Conservation (phyloP, 1,140 invertebrate species). For the Ctenoplectra terminalis region DNA sequence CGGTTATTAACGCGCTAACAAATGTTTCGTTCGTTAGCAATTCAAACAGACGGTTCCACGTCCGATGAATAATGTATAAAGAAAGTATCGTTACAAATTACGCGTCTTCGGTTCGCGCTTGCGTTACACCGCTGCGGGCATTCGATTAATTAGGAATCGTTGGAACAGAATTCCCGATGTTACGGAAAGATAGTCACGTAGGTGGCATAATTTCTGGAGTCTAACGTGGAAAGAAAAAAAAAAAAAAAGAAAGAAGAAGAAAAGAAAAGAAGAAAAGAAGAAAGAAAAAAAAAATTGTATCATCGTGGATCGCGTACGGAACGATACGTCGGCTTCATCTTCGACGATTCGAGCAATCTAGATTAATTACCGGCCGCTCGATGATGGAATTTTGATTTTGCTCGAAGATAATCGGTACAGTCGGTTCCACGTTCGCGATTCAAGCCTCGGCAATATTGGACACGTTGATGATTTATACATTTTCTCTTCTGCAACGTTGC, state of each 20-base stretch:
- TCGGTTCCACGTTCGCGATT: neutral
- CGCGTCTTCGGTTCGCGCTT: neutral
- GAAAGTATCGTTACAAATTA: conserved; percentile 23
- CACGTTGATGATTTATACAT: neutral
- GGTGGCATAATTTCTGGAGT: neutral
- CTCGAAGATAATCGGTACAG: neutral
- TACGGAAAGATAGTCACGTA: neutral
- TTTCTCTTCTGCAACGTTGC: neutral
- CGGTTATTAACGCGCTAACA: conserved; percentile 3
- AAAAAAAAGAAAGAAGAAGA: too few species aligned
- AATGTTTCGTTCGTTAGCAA: neutral
- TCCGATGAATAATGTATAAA: conserved; percentile 13
- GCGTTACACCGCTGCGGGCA: neutral
- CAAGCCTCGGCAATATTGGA: neutral
- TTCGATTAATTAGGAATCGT: conserved; percentile 8
- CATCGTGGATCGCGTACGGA: neutral
- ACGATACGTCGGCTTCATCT: neutral
- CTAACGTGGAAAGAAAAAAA: neutral
- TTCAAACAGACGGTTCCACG: neutral
- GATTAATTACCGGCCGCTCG: neutral
- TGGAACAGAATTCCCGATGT: neutral
- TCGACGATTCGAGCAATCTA: neutral
- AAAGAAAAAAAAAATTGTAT: conserved; percentile 22
- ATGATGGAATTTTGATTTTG: neutral
- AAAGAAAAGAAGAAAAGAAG: too few species aligned